Percentiles rank a stretch among this genome's conserved stretches.
Conservation (phyloP, 2,113 vertebrate species). For the Acanthochromis polyacanthus region DNA sequence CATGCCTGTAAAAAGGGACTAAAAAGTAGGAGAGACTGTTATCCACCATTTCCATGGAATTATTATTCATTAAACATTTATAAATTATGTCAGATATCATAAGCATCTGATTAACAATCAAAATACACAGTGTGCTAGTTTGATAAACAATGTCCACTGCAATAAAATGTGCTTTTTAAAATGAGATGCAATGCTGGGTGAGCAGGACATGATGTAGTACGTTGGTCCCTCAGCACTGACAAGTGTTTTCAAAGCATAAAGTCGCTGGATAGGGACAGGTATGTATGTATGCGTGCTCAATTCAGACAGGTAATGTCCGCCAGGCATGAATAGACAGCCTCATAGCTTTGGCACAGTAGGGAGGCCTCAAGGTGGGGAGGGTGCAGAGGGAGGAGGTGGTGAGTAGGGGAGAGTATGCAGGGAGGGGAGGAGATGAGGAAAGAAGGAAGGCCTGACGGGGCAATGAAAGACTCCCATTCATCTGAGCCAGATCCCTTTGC, state of each 20-base stretch:
- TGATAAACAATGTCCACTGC: neutral
- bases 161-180: neutral
- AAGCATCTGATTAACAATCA: too few relatives aligned
- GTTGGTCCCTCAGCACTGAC: slow-evolving; percentile 18
- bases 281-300: slow-evolving; percentile 28
- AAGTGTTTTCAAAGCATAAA: slow-evolving; percentile 22
- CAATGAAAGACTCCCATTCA: slow-evolving; percentile 85
- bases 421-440: slow-evolving; percentile 62
- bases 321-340: slow-evolving; percentile 80
- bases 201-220: neutral
- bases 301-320: slow-evolving; percentile 70
- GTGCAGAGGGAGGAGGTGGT: slow-evolving; percentile 55
- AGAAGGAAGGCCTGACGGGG: slow-evolving; percentile 62
- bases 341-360: slow-evolving; percentile 60
- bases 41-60: too few relatives aligned
- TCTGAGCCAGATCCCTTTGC: slow-evolving; percentile 63
- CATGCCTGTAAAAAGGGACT: too few relatives aligned
- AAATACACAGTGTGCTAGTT: too few relatives aligned
- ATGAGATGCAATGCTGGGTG: neutral
- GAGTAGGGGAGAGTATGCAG: slow-evolving; percentile 41
- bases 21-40: too few relatives aligned
- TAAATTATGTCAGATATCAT: too few relatives aligned
- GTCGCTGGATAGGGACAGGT: slow-evolving; percentile 17
- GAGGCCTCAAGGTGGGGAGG: slow-evolving; percentile 60
- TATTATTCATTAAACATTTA: too few relatives aligned